Percentiles rank a stretch among this genome's conserved stretches.
These are phyloP conservation scores for Bombyx huttoni DNA, from an alignment of 2,888 invertebrate genomes.

Conservation along the genomic window DNA sequence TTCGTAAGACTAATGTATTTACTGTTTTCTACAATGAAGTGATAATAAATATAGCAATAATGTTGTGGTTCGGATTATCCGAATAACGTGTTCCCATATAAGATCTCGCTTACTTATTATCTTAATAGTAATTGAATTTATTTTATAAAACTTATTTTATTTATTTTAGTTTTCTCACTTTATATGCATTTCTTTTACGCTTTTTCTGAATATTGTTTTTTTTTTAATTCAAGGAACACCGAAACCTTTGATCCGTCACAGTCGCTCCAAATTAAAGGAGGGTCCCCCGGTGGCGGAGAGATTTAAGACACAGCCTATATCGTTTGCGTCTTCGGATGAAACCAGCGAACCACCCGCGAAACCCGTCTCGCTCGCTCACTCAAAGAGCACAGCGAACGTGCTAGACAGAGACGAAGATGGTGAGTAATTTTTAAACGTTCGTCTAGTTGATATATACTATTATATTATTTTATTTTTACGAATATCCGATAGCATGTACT, in stretches of 20 bases:
- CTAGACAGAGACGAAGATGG: constrained; percentile 69
- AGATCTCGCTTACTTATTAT: too few relatives aligned
- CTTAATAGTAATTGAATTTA: too few relatives aligned
- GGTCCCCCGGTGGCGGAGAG: constrained; percentile 54
- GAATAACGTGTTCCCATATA: too few relatives aligned
- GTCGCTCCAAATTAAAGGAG: constrained; percentile 57
- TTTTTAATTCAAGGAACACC: constrained; percentile 53
- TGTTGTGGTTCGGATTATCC: too few relatives aligned
- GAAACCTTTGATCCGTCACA: constrained; percentile 60
- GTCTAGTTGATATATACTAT: background rate
- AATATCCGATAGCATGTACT: constrained; percentile 37
- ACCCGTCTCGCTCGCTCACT: constrained; percentile 40
- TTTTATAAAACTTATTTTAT: too few relatives aligned
- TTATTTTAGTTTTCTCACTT: too few relatives aligned
- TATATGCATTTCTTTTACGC: background rate
- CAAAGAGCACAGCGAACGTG: constrained; percentile 58
- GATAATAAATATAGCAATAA: too few relatives aligned
- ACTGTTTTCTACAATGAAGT: too few relatives aligned
- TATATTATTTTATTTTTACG: constrained; percentile 6
- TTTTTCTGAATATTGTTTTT: background rate
- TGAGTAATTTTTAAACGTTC: constrained; percentile 21
- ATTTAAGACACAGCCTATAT: constrained; percentile 82
- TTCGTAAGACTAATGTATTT: too few relatives aligned
- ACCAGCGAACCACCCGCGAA: constrained; percentile 21
- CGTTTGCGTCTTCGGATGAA: constrained; percentile 51